Evolutionary conservation across 2,113 vertebrate species (phyloP).

Genomic region (Prunella himalayana): DNA sequence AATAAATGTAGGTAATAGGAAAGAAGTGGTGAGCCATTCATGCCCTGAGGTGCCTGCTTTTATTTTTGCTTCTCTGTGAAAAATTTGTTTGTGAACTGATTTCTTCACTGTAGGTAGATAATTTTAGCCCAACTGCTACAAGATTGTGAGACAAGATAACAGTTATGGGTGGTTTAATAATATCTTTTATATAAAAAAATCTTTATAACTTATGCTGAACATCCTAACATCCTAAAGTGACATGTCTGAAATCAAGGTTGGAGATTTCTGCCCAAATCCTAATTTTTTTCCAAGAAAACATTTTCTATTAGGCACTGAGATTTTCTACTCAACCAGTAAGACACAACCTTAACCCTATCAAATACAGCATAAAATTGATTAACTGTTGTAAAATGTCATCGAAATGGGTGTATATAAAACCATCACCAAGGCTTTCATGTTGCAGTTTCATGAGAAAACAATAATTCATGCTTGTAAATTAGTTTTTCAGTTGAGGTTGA

Average conservation of each 20-base stretch:
- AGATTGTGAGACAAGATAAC: background rate
- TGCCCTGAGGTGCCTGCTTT: background rate
- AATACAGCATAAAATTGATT: background rate
- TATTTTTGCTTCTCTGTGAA: background rate
- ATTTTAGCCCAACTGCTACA: background rate
- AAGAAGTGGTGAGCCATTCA: background rate
- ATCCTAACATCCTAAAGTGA: background rate
- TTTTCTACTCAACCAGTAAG: background rate
- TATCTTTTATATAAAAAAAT: background rate
- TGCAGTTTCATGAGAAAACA: background rate
- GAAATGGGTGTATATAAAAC: background rate
- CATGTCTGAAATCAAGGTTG: background rate
- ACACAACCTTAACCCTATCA: background rate
- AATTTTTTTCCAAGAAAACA: background rate
- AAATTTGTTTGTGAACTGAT: background rate
- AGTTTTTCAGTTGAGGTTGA: background rate
- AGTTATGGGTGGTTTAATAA: background rate
- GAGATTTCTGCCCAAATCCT: background rate
- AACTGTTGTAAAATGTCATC: background rate
- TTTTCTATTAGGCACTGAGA: background rate
- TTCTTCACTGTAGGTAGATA: background rate
- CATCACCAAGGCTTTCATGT: background rate
- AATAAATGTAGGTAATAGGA: conserved; percentile 58
- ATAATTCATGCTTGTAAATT: background rate
- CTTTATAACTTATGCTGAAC: background rate